A percentile compares a stretch with the other conserved stretches of the same genome.
These are phyloP conservation scores for Dascillus cervinus DNA, from an alignment of 2,888 invertebrate genomes.

Conservation along the genomic window DNA sequence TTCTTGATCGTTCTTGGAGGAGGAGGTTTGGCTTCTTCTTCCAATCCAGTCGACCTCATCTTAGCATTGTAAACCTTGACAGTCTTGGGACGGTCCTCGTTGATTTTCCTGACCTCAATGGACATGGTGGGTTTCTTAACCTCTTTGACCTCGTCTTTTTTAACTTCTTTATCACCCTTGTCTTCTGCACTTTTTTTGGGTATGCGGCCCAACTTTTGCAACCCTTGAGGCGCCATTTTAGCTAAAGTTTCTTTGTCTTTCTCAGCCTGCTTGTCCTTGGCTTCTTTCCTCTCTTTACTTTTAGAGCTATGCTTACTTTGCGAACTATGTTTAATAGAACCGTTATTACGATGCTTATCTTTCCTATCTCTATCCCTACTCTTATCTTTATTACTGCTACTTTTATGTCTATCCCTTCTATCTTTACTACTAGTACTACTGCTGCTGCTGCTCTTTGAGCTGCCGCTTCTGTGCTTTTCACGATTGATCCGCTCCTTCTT, in stretches of 20 bases:
- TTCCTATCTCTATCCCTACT: conserved; percentile 25
- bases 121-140: conserved; percentile 70
- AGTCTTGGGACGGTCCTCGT: conserved; percentile 72
- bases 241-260: conserved; percentile 62
- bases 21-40: conserved; percentile 82
- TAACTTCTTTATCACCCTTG: conserved; percentile 30
- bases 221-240: conserved; percentile 57
- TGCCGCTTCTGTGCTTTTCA: conserved; percentile 15
- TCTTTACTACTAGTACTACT: conserved; percentile 31
- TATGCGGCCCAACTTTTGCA: conserved; percentile 70
- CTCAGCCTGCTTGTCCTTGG: conserved; percentile 51
- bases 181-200: conserved; percentile 58
- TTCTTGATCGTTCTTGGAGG: conserved; percentile 64
- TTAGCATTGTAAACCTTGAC: conserved; percentile 88
- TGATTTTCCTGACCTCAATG: conserved; percentile 69
- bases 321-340: conserved; percentile 25
- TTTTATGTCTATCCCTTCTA: conserved; percentile 38
- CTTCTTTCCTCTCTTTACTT: conserved; percentile 41
- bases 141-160: conserved; percentile 42
- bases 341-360: conserved; percentile 25
- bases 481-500: conserved; percentile 16
- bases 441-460: conserved; percentile 37
- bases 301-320: conserved; percentile 35
- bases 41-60: conserved; percentile 84
- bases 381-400: conserved; percentile 23